Percentiles rank a stretch among this genome's conserved stretches.
phyloP scores from a whole-genome alignment of 2,888 invertebrate species.

The Polietes domitor region DNA sequence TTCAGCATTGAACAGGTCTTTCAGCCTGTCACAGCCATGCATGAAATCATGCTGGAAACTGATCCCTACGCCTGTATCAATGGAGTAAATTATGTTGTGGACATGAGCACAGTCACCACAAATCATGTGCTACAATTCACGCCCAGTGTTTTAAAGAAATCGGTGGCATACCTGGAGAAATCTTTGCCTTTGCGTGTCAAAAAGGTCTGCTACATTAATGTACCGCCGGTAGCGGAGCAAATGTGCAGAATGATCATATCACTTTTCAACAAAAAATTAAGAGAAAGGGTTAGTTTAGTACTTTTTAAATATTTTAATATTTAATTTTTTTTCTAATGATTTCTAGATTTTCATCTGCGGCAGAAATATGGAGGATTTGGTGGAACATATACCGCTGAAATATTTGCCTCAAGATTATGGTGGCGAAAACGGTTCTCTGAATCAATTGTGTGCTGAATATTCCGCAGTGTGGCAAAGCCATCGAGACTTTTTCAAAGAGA shows the following conservation, averaged over 20 bases:
- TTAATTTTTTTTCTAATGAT: neutral
- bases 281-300: constrained; percentile 82
- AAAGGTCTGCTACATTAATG: constrained; percentile 84
- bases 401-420: constrained; percentile 85
- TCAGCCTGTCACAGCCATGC: constrained; percentile 49
- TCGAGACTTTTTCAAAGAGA: constrained; percentile 73
- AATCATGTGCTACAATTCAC: constrained; percentile 83
- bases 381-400: constrained; percentile 82
- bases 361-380: constrained; percentile 70
- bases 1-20: constrained; percentile 81
- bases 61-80: constrained; percentile 83
- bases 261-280: constrained; percentile 83
- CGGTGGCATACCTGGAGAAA: constrained; percentile 82
- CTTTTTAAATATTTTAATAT: neutral
- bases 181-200: constrained; percentile 84
- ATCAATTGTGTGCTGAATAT: constrained; percentile 74
- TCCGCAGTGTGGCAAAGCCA: constrained; percentile 71
- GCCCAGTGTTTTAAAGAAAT: constrained; percentile 83
- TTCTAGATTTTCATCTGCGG: constrained; percentile 48
- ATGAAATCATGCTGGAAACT: constrained; percentile 83
- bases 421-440: constrained; percentile 82
- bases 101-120: constrained; percentile 82
- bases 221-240: constrained; percentile 83
- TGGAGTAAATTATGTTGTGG: constrained; percentile 83
- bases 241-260: constrained; percentile 82